Evolutionary conservation across 2,113 vertebrate genomes (phyloP).

Genomic region (Otis tarda): DNA sequence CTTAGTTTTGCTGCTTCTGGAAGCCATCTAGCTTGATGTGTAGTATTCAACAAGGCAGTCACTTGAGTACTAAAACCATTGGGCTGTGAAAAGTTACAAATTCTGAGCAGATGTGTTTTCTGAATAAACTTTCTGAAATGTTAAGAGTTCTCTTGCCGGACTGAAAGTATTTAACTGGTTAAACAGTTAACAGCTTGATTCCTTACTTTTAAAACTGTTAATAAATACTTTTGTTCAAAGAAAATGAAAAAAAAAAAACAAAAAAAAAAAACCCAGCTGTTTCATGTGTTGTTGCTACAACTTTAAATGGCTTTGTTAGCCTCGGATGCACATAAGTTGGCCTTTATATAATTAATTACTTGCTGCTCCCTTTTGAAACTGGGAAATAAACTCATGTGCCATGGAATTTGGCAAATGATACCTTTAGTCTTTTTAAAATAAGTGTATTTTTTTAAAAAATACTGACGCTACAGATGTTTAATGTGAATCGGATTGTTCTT

Average conservation of each 20-base stretch:
- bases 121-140: not conserved
- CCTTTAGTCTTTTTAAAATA: not conserved
- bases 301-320: not conserved
- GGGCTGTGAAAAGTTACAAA: not conserved
- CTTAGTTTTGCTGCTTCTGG: not conserved
- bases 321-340: not conserved
- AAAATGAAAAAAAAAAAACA: not conserved
- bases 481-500: not conserved
- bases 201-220: not conserved
- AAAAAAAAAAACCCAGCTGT: not conserved
- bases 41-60: not conserved
- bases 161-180: not conserved
- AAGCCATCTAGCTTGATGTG: not conserved
- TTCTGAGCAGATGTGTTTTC: not conserved
- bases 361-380: not conserved
- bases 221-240: not conserved
- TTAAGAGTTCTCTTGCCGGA: not conserved
- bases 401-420: not conserved
- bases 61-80: not conserved
- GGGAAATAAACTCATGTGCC: not conserved
- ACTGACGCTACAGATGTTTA: not conserved
- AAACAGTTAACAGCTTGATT: not conserved
- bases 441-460: not conserved
- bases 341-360: not conserved
- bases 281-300: not conserved